phyloP scores from a whole-genome alignment of 2,797 vertebrate species.

The Paguma larvata region DNA sequence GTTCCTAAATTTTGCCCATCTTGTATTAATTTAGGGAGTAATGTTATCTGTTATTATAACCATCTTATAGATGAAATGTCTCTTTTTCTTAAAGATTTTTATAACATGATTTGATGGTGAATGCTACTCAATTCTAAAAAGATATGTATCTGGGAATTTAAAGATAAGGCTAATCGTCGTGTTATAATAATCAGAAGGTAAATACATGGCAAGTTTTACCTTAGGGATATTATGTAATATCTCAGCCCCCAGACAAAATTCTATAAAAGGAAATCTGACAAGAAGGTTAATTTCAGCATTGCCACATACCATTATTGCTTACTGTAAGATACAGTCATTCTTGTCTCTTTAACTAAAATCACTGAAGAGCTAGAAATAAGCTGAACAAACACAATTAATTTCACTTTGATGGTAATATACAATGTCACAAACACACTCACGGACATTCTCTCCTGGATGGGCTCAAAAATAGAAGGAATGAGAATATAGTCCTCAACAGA shows the following conservation, averaged over 20 bases:
- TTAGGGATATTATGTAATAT: slow-evolving; percentile 59
- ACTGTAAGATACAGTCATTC: neutral
- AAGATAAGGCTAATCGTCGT: neutral
- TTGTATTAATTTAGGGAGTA: slow-evolving; percentile 54
- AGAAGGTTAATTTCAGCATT: slow-evolving; percentile 49
- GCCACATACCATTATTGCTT: neutral
- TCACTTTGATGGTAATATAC: slow-evolving; percentile 44
- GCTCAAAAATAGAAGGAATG: slow-evolving; percentile 67
- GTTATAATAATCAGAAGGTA: slow-evolving; percentile 53
- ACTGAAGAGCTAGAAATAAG: slow-evolving; percentile 60
- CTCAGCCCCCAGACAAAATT: neutral
- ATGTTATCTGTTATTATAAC: slow-evolving; percentile 34
- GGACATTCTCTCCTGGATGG: neutral
- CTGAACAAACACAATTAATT: slow-evolving; percentile 60
- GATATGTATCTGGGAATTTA: slow-evolving; percentile 28
- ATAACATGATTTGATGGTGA: slow-evolving; percentile 13
- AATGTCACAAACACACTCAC: neutral
- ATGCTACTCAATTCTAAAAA: slow-evolving; percentile 50
- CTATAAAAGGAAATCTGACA: slow-evolving; percentile 42
- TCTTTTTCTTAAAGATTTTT: neutral
- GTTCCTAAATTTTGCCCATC: slow-evolving; percentile 40
- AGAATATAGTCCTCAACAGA: slow-evolving; percentile 77
- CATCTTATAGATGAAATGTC: neutral
- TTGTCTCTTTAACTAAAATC: slow-evolving; percentile 57
- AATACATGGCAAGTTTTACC: slow-evolving; percentile 43